A percentile compares a stretch with the other conserved stretches of the same genome.
phyloP scores from a whole-genome alignment of 2,797 vertebrate species.

The Chelon labrosus region DNA sequence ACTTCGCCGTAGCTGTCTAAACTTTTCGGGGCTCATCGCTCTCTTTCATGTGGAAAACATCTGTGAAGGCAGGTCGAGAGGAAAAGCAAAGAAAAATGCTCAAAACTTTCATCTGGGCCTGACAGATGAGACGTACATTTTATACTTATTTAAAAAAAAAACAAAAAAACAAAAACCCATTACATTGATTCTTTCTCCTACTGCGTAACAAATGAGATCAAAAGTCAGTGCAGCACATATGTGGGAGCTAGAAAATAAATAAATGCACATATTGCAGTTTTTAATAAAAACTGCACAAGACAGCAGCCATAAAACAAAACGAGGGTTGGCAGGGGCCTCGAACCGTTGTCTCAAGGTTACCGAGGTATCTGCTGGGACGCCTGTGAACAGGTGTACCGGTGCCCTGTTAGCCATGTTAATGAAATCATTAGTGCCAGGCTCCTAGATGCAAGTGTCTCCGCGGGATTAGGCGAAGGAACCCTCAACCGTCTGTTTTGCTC shows the following conservation, averaged over 20 bases:
- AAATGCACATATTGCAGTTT: slow-evolving; percentile 11
- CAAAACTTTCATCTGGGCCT: slow-evolving; percentile 17
- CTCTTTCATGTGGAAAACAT: slow-evolving; percentile 42
- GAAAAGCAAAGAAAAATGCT: slow-evolving; percentile 10
- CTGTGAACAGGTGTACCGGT: slow-evolving; percentile 82
- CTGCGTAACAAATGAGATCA: slow-evolving; percentile 18
- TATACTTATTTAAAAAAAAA: slow-evolving; percentile 3
- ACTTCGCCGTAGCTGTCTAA: slow-evolving; percentile 17
- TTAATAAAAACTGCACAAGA: slow-evolving; percentile 48
- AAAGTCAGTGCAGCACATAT: slow-evolving; percentile 32
- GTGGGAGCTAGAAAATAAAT: slow-evolving; percentile 1
- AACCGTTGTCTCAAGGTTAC: slow-evolving; percentile 81
- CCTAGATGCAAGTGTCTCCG: slow-evolving; percentile 73
- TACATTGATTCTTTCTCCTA: slow-evolving; percentile 1
- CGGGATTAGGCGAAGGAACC: slow-evolving; percentile 69
- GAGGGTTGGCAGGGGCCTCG: slow-evolving; percentile 62
- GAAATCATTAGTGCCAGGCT: slow-evolving; percentile 84
- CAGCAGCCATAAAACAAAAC: slow-evolving; percentile 61
- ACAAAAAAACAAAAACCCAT: too few species aligned
- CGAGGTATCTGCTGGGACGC: slow-evolving; percentile 67
- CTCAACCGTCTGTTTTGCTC: slow-evolving; percentile 78
- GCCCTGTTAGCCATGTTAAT: slow-evolving; percentile 84
- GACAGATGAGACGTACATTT: slow-evolving; percentile 19
- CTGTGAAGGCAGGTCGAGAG: slow-evolving; percentile 5
- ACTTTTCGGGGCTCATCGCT: slow-evolving; percentile 4